A percentile compares a stretch with the other conserved stretches of the same genome.
Evolutionary conservation across 2,113 vertebrate species (phyloP).

Genomic region (Phainopepla nitens): DNA sequence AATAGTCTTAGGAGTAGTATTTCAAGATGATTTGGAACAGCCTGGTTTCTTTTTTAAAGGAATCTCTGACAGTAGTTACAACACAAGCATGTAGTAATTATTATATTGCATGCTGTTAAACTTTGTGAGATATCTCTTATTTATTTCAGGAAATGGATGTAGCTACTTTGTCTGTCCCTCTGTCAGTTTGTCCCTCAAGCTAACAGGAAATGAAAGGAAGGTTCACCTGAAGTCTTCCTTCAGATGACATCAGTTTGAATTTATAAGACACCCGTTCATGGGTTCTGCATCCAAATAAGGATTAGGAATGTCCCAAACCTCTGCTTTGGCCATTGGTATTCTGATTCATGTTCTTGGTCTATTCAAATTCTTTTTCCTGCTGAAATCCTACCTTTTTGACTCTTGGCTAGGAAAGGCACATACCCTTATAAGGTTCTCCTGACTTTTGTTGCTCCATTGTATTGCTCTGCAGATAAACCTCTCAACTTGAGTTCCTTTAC

Average conservation of each 20-base stretch:
- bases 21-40: background rate
- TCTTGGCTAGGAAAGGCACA: background rate
- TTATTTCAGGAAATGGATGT: background rate
- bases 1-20: background rate
- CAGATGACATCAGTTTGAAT: constrained; percentile 1
- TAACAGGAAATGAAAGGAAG: constrained; percentile 12
- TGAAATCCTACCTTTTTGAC: background rate
- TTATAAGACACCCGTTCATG: background rate
- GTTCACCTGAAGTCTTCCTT: constrained; percentile 28
- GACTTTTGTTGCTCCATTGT: background rate
- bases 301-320: constrained; percentile 2
- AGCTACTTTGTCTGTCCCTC: background rate
- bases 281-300: constrained; percentile 2
- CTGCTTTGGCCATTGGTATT: constrained; percentile 1
- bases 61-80: background rate
- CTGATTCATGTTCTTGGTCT: background rate
- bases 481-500: background rate
- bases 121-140: background rate
- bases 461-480: background rate
- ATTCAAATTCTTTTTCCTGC: background rate
- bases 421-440: constrained; percentile 6
- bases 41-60: background rate
- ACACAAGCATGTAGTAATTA: background rate
- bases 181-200: background rate
- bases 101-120: background rate